phyloP scores from a whole-genome alignment of 2,113 vertebrate genomes.

The Sprattus sprattus region DNA sequence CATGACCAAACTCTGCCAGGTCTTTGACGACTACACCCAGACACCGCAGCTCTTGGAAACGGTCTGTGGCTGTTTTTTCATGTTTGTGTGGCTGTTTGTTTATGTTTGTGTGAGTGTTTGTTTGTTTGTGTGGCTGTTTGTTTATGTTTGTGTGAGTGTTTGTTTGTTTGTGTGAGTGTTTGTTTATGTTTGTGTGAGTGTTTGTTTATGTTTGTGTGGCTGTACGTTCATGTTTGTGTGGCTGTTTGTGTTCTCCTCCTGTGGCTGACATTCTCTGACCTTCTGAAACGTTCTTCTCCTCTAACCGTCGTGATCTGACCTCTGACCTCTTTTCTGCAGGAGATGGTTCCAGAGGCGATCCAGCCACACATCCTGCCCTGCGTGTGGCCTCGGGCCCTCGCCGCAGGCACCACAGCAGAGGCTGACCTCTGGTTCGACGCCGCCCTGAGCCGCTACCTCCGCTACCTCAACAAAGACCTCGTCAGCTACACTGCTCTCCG shows the following conservation, averaged over 20 bases:
- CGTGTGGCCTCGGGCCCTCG: slow-evolving; percentile 65
- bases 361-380: slow-evolving; percentile 57
- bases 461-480: slow-evolving; percentile 62
- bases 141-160: no score
- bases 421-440: slow-evolving; percentile 63
- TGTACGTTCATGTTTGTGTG: neutral
- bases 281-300: neutral
- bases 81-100: no score
- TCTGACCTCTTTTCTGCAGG: slow-evolving; percentile 51
- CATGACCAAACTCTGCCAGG: slow-evolving; percentile 52
- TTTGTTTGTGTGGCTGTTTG: no score
- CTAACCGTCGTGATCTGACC: neutral
- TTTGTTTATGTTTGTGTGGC: neutral
- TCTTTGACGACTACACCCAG: slow-evolving; percentile 57
- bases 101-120: no score
- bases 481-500: slow-evolving; percentile 52
- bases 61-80: slow-evolving; percentile 41
- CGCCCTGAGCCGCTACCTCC: slow-evolving; percentile 56
- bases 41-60: slow-evolving; percentile 58
- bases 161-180: neutral
- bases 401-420: slow-evolving; percentile 49
- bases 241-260: neutral
- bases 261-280: neutral
- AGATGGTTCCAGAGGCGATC: slow-evolving; percentile 48
- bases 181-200: neutral